Evolutionary conservation across 2,888 invertebrate genomes (phyloP).

Genomic region (Drosophila flavopinicola): DNA sequence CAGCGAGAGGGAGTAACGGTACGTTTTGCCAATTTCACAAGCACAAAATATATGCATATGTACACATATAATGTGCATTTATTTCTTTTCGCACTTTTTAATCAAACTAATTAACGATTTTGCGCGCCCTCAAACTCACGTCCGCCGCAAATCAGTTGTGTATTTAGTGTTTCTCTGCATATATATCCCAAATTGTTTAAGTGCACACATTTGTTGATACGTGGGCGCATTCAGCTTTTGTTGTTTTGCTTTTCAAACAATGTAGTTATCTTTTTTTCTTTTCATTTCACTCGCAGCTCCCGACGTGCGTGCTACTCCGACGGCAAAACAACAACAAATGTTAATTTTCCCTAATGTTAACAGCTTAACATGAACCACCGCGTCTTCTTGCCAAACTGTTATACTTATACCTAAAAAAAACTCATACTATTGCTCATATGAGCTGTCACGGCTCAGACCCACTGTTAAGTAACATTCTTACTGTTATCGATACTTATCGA

Average conservation of each 20-base stretch:
- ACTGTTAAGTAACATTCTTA: background rate
- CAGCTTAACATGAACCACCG: conserved; percentile 33
- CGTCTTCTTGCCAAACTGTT: conserved; percentile 34
- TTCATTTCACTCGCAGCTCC: conserved; percentile 32
- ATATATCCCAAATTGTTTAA: conserved; percentile 4
- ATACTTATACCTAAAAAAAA: conserved; percentile 21
- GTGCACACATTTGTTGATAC: conserved; percentile 6
- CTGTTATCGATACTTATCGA: conserved; percentile 12
- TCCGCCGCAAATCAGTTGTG: conserved; percentile 21
- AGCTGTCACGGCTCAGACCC: conserved; percentile 25
- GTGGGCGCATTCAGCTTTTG: conserved; percentile 13
- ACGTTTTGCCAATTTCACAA: conserved; percentile 41
- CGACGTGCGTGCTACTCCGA: conserved; percentile 37
- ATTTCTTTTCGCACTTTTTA: conserved; percentile 48
- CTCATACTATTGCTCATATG: conserved; percentile 29
- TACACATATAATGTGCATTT: conserved; percentile 34
- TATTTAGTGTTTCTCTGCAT: conserved; percentile 19
- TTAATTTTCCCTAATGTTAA: conserved; percentile 40
- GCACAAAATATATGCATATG: conserved; percentile 18
- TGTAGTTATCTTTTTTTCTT: conserved; percentile 30
- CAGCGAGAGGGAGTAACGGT: background rate
- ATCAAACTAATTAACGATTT: conserved; percentile 41
- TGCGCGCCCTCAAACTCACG: conserved; percentile 37
- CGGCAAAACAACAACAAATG: conserved; percentile 57
- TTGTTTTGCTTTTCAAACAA: conserved; percentile 35